Evolutionary conservation across 2,797 vertebrate genomes (phyloP).

Genomic region (Parambassis ranga): DNA sequence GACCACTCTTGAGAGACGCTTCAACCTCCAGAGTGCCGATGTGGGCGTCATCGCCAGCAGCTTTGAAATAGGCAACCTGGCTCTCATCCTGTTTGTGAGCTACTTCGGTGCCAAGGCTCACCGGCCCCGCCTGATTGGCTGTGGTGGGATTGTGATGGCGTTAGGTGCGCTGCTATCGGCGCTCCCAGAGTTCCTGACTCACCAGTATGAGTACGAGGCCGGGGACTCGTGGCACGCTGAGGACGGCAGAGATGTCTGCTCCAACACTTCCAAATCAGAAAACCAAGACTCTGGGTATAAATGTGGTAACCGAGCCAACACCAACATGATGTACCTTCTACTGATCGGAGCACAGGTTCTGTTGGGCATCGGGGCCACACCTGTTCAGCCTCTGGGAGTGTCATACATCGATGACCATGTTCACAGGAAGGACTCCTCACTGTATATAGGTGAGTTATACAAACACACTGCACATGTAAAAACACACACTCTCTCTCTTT

Average conservation of each 20-base stretch:
- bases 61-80: conserved; percentile 98
- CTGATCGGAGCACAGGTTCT: conserved; percentile 97
- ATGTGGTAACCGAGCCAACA: conserved; percentile 90
- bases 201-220: conserved; percentile 92
- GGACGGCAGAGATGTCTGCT: conserved; percentile 88
- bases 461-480: not conserved
- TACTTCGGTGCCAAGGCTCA: conserved; percentile 96
- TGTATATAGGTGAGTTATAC: conserved; percentile 92
- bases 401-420: conserved; percentile 99
- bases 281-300: conserved; percentile 80
- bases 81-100: conserved; percentile 97
- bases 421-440: conserved; percentile 93
- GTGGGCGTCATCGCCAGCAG: conserved; percentile 98
- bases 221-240: conserved; percentile 90
- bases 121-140: conserved; percentile 95
- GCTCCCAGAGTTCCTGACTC: conserved; percentile 93
- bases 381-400: conserved; percentile 96
- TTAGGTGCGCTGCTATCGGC: conserved; percentile 94
- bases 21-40: conserved; percentile 97
- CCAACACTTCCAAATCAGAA: conserved; percentile 81
- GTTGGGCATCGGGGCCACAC: conserved; percentile 96
- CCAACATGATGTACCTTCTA: conserved; percentile 99
- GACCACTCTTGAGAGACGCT: conserved; percentile 95
- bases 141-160: conserved; percentile 97
- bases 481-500: too few species aligned